These are phyloP conservation scores for Poeciliopsis turrubarensis DNA, from an alignment of 2,113 vertebrate genomes.

Conservation along the genomic window DNA sequence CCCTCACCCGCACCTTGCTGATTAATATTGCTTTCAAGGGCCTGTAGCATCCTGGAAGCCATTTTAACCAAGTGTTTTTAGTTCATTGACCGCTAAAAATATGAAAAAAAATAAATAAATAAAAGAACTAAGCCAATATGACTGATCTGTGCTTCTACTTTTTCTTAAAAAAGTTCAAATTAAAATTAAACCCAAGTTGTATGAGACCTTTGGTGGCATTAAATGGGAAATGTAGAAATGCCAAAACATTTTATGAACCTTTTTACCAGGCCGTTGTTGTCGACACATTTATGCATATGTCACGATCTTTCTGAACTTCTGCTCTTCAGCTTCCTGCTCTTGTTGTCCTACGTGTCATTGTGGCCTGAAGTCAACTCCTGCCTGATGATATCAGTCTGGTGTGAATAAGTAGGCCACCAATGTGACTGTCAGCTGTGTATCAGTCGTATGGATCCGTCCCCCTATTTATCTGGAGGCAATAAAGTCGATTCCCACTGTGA, in stretches of 20 bases:
- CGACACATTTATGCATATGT: constrained; percentile 41
- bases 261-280: constrained; percentile 28
- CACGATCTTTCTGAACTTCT: constrained; percentile 38
- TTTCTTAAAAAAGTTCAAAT: not conserved
- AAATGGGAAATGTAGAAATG: constrained; percentile 38
- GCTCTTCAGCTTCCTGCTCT: constrained; percentile 25
- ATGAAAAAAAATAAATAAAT: not conserved
- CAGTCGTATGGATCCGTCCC: constrained; percentile 4
- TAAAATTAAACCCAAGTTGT: not conserved
- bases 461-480: constrained; percentile 26
- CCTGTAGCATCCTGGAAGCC: not conserved
- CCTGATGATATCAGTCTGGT: constrained; percentile 50
- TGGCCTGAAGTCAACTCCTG: constrained; percentile 52
- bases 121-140: not conserved
- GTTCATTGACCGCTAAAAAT: not conserved
- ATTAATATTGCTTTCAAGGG: constrained; percentile 12
- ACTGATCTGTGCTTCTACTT: not conserved
- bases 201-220: constrained; percentile 10
- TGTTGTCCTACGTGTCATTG: constrained; percentile 47
- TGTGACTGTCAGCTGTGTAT: constrained; percentile 25
- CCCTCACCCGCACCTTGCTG: not conserved
- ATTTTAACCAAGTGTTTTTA: not conserved
- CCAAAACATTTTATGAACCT: constrained; percentile 20
- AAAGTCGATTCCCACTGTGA: constrained; percentile 10
- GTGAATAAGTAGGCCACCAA: constrained; percentile 54